Base-by-base conservation (phyloP, 2,797 vertebrate species). In the Argentina silus region DNA sequence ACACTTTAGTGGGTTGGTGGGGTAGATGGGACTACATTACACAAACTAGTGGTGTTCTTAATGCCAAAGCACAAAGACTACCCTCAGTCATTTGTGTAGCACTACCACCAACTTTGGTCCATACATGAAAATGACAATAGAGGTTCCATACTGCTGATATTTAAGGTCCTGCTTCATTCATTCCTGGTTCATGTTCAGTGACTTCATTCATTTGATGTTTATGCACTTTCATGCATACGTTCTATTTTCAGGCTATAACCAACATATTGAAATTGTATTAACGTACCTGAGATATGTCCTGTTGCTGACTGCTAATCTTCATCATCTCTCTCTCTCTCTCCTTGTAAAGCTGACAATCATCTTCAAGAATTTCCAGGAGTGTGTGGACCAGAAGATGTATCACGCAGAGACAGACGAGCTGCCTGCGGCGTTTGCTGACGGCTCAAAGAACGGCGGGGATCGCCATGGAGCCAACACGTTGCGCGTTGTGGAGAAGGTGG, bases 341-440 rank as follows among this genome's bases (percentile, higher is more conserved):
- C 10, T 68, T 57, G 1, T 21, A 1, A 89, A 99, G 98, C 92
- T 99, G 85, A 99, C 98, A 66, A 97, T 99, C 92, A 99, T 99
- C 91, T 99, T 99, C 84, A 99, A 97, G 94, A 97, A 96, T 83
- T 98, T 98, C 91, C 97, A 97, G 85, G 96, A 98, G 80, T 99
- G 98, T 0, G 95, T 98, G 76, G 98, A 99, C 62, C 97, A 99
- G 93, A 99, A 99, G 75, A 98, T 95, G 81, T 99, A 98, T 90
- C 97, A 98, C 67, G 97, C 98, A 0, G 96, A 99, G 93, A 97
- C 95, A 3, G 96, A 97, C 0, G 96, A 98, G 84, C 95, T 99
- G 48, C 98, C 97, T 0, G 95, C 96, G 0, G 98, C 98, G 0
- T 99, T 99, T 0, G 94, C 91, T 0, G 98, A 99, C 0, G 98